Conservation (phyloP, 2,113 vertebrate species). For the Colinus virginianus region DNA sequence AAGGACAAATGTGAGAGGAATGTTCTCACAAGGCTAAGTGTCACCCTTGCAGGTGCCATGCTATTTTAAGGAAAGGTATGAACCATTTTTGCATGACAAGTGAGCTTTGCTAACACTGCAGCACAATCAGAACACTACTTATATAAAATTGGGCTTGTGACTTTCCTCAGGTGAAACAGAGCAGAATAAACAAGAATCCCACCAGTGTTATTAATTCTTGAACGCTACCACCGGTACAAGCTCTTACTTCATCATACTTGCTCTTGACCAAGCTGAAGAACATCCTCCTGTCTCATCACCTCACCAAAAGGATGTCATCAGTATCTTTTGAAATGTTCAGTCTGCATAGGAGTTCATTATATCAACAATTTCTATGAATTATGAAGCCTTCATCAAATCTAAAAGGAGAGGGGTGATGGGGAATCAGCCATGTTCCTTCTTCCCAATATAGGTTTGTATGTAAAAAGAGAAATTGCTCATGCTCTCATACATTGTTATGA, state of each 20-base stretch:
- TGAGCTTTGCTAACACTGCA: background rate
- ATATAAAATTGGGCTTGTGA: background rate
- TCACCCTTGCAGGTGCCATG: background rate
- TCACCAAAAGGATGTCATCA: background rate
- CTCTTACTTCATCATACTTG: background rate
- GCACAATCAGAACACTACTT: background rate
- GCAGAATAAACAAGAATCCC: background rate
- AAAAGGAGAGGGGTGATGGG: rapidly evolving
- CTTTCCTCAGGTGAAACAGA: background rate
- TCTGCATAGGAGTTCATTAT: background rate
- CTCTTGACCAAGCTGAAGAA: background rate
- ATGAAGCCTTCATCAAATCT: background rate
- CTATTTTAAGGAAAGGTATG: background rate
- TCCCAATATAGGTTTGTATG: background rate
- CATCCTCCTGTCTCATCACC: background rate
- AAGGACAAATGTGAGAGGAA: background rate
- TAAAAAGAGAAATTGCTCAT: background rate
- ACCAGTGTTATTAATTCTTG: background rate
- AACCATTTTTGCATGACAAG: background rate
- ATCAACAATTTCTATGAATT: background rate
- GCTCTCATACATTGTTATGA: background rate
- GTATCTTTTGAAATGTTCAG: background rate
- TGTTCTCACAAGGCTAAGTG: background rate
- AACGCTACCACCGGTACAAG: background rate
- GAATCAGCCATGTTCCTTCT: background rate